Base-by-base conservation (phyloP, 2,113 vertebrate genomes). In the Colistium nudipinnis region DNA sequence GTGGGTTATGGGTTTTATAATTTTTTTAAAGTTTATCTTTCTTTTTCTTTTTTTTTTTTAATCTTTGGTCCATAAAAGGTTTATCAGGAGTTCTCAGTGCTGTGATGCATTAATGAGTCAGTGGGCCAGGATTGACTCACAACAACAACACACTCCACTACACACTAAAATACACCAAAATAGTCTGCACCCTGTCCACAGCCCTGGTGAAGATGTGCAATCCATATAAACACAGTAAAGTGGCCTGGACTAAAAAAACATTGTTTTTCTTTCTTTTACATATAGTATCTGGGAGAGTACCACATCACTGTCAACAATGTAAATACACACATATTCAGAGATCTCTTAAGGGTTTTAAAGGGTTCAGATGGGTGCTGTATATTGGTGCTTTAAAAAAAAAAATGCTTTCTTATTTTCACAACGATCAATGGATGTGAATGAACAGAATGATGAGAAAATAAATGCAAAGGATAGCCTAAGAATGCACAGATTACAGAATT, bases 351-450 rank as follows among this genome's bases (percentile, higher is more conserved):
- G n/a, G 65, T 60, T 51, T 61, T 78, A 69, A 30, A 14, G 19
- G 47, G 9, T 2, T 27, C 9, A 52, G 27, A 38, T 14, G 6
- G 1, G 2, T 16, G 7, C 25, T 62, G 25, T 44, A 14, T 44
- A 28, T 55, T 47, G 59, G 69, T 81, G 69, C 75, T 81, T 27
- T 49, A 30, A 53, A 6, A 67, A 6, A 30, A 53, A 6, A 67
- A 6, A 2, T 13, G 4, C 20, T 22, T 45, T 9, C 24, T 63
- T 17, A 31, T 7, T 36, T 72, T 75, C 24, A 52, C 33, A 51
- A 36, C 13, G 7, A 79, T 63, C 56, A 71, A 77, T 79, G 66
- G 75, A 77, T 79, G 22, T 74, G 17, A 28, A 11, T 4, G 48
- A 17, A 28, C 13, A 17, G 43, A 43, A 6, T 4, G 9, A 54